Percentiles rank a stretch among this genome's conserved stretches.
phyloP scores from a whole-genome alignment of 2,113 vertebrate species.

The Perca fluviatilis region DNA sequence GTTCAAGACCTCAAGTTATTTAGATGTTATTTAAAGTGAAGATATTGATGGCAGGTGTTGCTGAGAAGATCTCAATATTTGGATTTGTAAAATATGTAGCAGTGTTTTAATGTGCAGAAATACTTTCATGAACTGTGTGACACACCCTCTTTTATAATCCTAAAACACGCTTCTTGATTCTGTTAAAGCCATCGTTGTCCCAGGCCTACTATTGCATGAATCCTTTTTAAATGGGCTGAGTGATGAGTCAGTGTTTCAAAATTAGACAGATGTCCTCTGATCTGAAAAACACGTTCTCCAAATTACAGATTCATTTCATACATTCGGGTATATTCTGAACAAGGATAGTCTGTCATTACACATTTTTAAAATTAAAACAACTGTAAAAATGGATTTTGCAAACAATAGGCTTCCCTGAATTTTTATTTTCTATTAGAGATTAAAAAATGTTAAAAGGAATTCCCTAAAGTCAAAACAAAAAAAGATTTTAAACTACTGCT shows the following conservation, averaged over 20 bases:
- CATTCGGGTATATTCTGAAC: neutral
- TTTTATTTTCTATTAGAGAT: too few relatives aligned
- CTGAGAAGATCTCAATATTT: neutral
- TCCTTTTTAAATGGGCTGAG: neutral
- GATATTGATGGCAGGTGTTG: neutral
- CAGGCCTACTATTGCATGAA: neutral
- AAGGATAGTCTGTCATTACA: neutral
- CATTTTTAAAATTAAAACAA: neutral
- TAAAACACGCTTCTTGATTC: neutral
- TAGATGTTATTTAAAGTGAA: neutral
- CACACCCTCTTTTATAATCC: neutral
- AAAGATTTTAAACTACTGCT: neutral
- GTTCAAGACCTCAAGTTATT: neutral
- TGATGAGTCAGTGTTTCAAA: neutral
- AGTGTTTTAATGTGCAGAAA: neutral
- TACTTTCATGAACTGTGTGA: neutral
- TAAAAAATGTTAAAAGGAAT: too few relatives aligned
- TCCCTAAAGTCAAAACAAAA: too few relatives aligned
- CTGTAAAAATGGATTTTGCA: neutral
- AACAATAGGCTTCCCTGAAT: neutral
- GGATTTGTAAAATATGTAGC: constrained; percentile 12
- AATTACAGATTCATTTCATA: neutral
- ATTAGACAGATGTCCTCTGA: neutral
- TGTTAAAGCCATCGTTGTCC: neutral
- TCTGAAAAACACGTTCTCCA: neutral